Conservation (phyloP, 2,113 vertebrate genomes). For the Carassius auratus region DNA sequence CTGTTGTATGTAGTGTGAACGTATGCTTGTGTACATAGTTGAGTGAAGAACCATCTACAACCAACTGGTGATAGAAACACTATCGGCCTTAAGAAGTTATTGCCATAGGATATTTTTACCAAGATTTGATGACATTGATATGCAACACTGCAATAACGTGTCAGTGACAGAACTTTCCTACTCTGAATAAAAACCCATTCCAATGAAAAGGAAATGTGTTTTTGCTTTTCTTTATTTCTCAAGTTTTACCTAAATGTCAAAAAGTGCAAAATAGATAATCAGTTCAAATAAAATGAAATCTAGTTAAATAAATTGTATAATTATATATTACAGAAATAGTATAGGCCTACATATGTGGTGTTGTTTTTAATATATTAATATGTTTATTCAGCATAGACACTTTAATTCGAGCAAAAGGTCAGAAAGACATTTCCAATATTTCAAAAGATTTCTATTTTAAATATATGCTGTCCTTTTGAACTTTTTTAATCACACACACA, state of each 20-base stretch:
- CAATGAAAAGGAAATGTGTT: constrained; percentile 45
- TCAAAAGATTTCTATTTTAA: no score
- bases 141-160: constrained; percentile 74
- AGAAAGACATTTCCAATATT: no score
- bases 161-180: constrained; percentile 66
- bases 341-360: no score
- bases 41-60: constrained; percentile 50
- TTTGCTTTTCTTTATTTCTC: constrained; percentile 30
- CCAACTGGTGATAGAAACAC: constrained; percentile 55
- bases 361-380: no score
- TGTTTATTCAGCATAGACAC: no score
- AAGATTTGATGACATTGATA: constrained; percentile 69
- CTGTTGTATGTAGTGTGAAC: constrained; percentile 1
- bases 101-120: constrained; percentile 66
- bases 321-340: no score
- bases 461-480: no score
- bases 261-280: no score
- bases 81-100: constrained; percentile 70
- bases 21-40: constrained; percentile 11
- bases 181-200: constrained; percentile 63
- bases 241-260: neutral
- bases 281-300: no score
- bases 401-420: no score
- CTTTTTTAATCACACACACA: no score
- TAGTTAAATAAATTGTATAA: no score